Conservation (phyloP, 2,113 vertebrate species). For the Synodontis membranacea region DNA sequence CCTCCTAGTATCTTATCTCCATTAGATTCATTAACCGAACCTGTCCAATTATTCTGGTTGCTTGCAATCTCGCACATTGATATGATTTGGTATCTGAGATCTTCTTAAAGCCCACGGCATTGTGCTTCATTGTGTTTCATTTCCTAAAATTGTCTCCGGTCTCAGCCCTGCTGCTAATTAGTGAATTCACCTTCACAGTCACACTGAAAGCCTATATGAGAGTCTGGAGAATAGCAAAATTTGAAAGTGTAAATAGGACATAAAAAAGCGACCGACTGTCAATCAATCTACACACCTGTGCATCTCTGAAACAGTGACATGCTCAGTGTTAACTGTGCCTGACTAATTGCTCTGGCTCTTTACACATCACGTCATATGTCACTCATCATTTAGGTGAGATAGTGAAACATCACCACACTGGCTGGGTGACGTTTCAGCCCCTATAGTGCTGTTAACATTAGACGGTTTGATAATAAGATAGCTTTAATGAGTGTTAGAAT, state of each 20-base stretch:
- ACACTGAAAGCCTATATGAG: background rate
- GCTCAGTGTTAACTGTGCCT: background rate
- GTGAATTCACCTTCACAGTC: slow-evolving; percentile 9
- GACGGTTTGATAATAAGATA: background rate
- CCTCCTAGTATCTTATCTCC: background rate
- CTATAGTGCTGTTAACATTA: background rate
- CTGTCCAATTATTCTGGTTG: background rate
- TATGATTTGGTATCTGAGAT: background rate
- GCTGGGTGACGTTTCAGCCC: background rate
- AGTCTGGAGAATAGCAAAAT: slow-evolving; percentile 7
- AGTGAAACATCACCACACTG: background rate
- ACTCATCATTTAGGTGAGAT: slow-evolving; percentile 1
- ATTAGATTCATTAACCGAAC: background rate
- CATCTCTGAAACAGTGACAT: background rate
- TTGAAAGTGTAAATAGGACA: background rate
- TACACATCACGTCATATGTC: background rate
- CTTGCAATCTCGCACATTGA: background rate
- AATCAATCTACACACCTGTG: slow-evolving; percentile 4
- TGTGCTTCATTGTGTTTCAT: slow-evolving; percentile 3
- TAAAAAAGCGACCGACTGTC: background rate
- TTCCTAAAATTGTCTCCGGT: background rate
- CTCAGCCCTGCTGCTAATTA: slow-evolving; percentile 3
- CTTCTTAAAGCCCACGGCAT: background rate
- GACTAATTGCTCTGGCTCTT: background rate
- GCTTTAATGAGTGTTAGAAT: slow-evolving; percentile 19